Evolutionary conservation across 2,797 vertebrate genomes (phyloP).

Genomic region (Gastrophryne carolinensis): DNA sequence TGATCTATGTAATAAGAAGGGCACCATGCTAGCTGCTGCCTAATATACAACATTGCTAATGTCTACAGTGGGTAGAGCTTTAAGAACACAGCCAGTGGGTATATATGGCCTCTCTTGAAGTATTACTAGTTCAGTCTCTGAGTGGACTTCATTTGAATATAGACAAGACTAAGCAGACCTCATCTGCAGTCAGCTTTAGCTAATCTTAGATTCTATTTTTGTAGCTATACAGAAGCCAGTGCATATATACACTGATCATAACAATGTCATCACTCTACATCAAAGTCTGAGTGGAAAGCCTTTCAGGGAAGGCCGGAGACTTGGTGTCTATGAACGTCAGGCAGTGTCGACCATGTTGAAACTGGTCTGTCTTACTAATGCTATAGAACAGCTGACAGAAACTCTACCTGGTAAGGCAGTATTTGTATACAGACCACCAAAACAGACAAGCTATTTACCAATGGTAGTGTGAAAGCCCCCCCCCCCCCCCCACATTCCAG

Average conservation of each 20-base stretch:
- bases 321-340: constrained; percentile 42
- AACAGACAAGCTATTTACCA: constrained; percentile 49
- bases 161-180: not conserved
- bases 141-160: not conserved
- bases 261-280: constrained; percentile 32
- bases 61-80: too few relatives aligned
- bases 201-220: constrained; percentile 18
- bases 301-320: constrained; percentile 25
- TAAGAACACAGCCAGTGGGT: too few relatives aligned
- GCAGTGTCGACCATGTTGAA: constrained; percentile 57
- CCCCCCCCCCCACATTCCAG: not conserved
- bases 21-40: too few relatives aligned
- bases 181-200: not conserved
- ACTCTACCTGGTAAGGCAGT: constrained; percentile 47
- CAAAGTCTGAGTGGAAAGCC: constrained; percentile 18
- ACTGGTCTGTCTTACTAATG: constrained; percentile 26
- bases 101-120: constrained; percentile 59
- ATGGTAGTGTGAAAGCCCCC: constrained; percentile 58
- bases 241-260: not conserved
- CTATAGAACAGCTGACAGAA: constrained; percentile 55
- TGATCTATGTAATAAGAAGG: too few relatives aligned
- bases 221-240: not conserved
- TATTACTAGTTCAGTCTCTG: not conserved
- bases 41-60: too few relatives aligned
- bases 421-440: constrained; percentile 18